phyloP scores from a whole-genome alignment of 2,888 invertebrate species.

The Ichneumoninae sp. region DNA sequence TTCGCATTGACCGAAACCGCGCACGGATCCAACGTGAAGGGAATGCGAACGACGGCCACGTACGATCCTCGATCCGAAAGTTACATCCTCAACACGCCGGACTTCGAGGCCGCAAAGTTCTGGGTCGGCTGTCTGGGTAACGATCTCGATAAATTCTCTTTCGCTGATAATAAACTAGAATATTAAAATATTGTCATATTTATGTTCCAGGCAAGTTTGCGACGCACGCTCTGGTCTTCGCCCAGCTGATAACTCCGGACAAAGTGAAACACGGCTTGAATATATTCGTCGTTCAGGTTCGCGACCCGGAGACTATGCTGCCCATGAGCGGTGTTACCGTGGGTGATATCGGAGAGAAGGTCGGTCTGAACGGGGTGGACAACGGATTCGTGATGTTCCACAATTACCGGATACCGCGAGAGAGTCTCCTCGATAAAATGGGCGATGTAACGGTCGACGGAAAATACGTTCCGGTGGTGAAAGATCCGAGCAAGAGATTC shows the following conservation, averaged over 20 bases:
- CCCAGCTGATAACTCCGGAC: conserved; percentile 93
- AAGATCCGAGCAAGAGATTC: conserved; percentile 93
- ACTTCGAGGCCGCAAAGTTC: conserved; percentile 98
- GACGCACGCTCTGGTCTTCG: conserved; percentile 95
- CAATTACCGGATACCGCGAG: conserved; percentile 92
- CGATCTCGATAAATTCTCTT: conserved; percentile 64
- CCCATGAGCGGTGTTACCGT: conserved; percentile 92
- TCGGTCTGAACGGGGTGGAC: conserved; percentile 96
- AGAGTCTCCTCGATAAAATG: conserved; percentile 92
- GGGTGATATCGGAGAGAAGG: conserved; percentile 97
- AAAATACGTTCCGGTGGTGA: conserved; percentile 91
- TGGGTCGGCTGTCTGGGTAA: conserved; percentile 97
- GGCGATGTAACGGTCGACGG: conserved; percentile 95
- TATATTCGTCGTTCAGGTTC: conserved; percentile 94
- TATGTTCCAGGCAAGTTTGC: conserved; percentile 88
- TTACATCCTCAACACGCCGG: conserved; percentile 96
- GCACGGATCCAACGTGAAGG: conserved; percentile 97
- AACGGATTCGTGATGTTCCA: conserved; percentile 95
- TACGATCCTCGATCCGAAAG: conserved; percentile 91
- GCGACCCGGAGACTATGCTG: conserved; percentile 90
- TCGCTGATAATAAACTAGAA: background rate
- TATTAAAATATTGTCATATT: conserved; percentile 17
- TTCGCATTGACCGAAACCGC: conserved; percentile 96
- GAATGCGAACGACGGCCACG: conserved; percentile 95
- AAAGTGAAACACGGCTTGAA: conserved; percentile 93